phyloP scores from a whole-genome alignment of 2,888 invertebrate genomes.

The Cataglyphis altisquamis region DNA sequence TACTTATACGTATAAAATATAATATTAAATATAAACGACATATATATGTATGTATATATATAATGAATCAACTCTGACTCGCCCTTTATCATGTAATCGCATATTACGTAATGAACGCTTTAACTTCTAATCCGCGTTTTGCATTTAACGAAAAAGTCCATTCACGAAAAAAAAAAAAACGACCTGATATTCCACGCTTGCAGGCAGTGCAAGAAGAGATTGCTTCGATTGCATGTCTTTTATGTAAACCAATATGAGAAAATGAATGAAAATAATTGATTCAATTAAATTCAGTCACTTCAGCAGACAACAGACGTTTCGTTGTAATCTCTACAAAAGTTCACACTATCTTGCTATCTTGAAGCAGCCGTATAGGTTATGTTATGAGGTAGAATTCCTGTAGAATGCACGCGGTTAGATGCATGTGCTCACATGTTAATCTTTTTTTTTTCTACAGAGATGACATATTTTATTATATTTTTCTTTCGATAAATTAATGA shows the following conservation, averaged over 20 bases:
- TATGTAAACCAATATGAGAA: not conserved
- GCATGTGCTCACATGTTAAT: too few relatives aligned
- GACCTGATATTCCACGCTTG: not conserved
- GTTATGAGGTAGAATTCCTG: not conserved
- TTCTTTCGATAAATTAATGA: not conserved
- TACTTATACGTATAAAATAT: not conserved
- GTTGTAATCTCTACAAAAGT: not conserved
- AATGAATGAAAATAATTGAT: not conserved
- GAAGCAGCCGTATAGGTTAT: not conserved
- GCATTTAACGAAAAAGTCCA: not conserved
- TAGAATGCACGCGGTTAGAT: too few relatives aligned
- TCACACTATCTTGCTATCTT: not conserved
- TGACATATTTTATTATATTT: not conserved
- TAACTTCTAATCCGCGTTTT: not conserved
- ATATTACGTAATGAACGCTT: not conserved
- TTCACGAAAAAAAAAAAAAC: not conserved
- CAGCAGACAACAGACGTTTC: not conserved
- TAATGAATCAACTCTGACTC: not conserved
- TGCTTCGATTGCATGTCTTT: not conserved
- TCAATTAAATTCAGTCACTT: too few relatives aligned
- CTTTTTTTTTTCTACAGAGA: not conserved
- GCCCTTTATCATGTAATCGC: constrained; percentile 16
- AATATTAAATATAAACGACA: not conserved
- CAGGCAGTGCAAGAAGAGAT: not conserved
- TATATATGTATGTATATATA: not conserved